Evolutionary conservation across 2,888 invertebrate genomes (phyloP), one percentile per base, ranked within the genome.

Genomic region (Thumatha senex): DNA sequence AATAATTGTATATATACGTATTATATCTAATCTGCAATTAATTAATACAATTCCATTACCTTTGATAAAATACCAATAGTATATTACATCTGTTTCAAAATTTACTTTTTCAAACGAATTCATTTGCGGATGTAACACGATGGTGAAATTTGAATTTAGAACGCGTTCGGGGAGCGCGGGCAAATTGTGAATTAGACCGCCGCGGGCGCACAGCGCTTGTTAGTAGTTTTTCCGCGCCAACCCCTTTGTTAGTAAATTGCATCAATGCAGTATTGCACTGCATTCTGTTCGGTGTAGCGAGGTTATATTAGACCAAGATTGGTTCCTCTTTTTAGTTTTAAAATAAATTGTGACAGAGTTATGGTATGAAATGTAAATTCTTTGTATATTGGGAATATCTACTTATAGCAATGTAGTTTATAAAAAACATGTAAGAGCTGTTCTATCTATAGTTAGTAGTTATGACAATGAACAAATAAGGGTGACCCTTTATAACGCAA

Each of bases 141-240:
- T 76, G 74, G 75, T 74, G 76, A 82, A 86, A 86, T 87, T 87
- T 87, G 81, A 88, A 87, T 87, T 86, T 84, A 82, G 84, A 79
- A 78, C 72, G 80, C 74, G 78, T 73, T 84, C 82, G 79, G 84
- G 74, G 80, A 78, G 79, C 78, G 78, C 72, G 72, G 71, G 74
- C 83, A 82, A 87, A 87, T 88, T 87, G 86, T 83, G 86, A 84
- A 87, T 86, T 86, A 87, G 86, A 74, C 68, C 72, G 74, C 74
- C 73, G 81, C 83, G 80, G 82, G 86, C 84, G 83, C 80, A 79
- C 73, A 72, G 78, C 71, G 86, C 85, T 89, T 84, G 89, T 89
- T 89, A 88, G 77, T 87, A 87, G 89, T 89, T 89, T 88, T 89
- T 88, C 82, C 83, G 67, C 68, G 71, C 78, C 80, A 79, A 82